Conservation (phyloP, 2,113 vertebrate species). For the Cottus gobio region DNA sequence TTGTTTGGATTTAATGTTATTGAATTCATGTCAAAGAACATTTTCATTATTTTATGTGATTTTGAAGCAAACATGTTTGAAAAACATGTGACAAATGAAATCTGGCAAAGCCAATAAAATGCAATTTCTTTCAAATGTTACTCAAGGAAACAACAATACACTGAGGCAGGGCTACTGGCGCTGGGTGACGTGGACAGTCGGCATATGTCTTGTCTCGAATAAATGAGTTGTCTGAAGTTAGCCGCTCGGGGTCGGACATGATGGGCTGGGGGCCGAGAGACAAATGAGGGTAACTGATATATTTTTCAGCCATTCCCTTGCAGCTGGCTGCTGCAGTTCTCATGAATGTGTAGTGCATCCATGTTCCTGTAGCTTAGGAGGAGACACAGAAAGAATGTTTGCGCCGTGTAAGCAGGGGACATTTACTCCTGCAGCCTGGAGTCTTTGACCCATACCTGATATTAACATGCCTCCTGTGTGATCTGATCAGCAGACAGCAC, state of each 20-base stretch:
- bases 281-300: slow-evolving; percentile 40
- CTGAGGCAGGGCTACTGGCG: slow-evolving; percentile 39
- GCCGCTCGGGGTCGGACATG: slow-evolving; percentile 50
- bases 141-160: slow-evolving; percentile 17
- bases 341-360: not conserved
- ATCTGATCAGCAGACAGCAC: too few species aligned
- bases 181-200: slow-evolving; percentile 19
- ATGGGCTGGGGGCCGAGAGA: slow-evolving; percentile 37
- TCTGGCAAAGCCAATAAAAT: not conserved
- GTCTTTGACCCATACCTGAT: too few species aligned
- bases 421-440: not conserved
- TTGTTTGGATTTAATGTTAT: not conserved
- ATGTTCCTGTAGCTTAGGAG: not conserved
- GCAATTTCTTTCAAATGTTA: not conserved
- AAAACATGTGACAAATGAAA: not conserved
- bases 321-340: not conserved
- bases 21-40: not conserved
- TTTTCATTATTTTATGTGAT: not conserved
- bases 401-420: not conserved
- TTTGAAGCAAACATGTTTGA: not conserved
- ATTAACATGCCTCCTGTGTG: too few species aligned
- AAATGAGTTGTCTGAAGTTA: slow-evolving; percentile 51
- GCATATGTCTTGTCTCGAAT: slow-evolving; percentile 35
- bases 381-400: not conserved
- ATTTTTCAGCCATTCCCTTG: not conserved